A percentile compares a stretch with the other conserved stretches of the same genome.
Evolutionary conservation across 2,888 invertebrate species (phyloP).

Genomic region (Drosophila macrothrix): DNA sequence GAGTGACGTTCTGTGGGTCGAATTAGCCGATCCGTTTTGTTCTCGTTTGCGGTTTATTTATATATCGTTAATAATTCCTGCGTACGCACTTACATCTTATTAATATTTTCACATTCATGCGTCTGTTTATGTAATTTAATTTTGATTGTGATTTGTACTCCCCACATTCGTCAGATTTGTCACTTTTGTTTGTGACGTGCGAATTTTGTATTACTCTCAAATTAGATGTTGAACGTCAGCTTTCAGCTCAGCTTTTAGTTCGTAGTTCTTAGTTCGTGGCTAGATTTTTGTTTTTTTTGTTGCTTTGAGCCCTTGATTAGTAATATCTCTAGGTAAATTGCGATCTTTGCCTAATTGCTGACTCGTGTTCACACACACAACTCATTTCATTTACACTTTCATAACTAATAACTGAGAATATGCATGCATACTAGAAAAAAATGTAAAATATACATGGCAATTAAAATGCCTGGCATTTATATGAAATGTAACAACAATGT

Average conservation of each 20-base stretch:
- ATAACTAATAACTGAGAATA: conserved; percentile 1
- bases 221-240: conserved; percentile 11
- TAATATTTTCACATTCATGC: conserved; percentile 11
- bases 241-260: not conserved
- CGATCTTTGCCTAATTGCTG: not conserved
- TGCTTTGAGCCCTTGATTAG: not conserved
- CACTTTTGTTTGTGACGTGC: conserved; percentile 26
- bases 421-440: not conserved
- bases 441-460: not conserved
- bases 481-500: not conserved
- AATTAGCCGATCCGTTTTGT: conserved; percentile 28
- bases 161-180: conserved; percentile 13
- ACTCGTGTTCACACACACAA: not conserved
- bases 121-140: conserved; percentile 30
- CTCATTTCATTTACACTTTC: not conserved
- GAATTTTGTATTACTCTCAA: conserved; percentile 11
- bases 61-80: conserved; percentile 7
- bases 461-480: not conserved
- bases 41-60: conserved; percentile 38
- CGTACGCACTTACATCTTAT: conserved; percentile 14
- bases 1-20: conserved; percentile 67
- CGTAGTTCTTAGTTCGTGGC: not conserved
- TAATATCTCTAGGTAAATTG: not conserved
- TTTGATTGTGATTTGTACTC: conserved; percentile 33
- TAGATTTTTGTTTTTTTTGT: not conserved